Percentiles rank a stretch among this genome's conserved stretches.
Conservation (phyloP, 2,888 invertebrate genomes). For the Morinoia aosen region DNA sequence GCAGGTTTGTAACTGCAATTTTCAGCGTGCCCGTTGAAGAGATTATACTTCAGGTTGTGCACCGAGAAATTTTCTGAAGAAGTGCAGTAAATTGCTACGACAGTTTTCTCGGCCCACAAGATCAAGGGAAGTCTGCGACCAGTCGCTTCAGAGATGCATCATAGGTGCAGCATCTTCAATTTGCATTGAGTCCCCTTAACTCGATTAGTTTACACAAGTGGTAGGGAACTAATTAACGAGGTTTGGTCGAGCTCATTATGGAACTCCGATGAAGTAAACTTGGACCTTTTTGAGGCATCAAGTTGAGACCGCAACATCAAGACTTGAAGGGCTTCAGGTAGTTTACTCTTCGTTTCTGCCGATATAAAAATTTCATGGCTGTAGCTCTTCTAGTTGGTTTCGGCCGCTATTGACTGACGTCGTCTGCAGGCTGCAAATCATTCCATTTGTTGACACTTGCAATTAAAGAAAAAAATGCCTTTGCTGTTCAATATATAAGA, state of each 20-base stretch:
- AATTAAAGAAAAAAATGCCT: background rate
- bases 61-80: background rate
- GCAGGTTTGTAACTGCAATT: background rate
- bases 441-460: background rate
- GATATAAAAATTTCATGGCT: background rate
- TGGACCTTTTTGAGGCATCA: conserved; percentile 30
- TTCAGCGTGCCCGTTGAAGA: background rate
- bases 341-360: conserved; percentile 11
- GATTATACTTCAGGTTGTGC: background rate
- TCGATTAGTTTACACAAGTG: conserved; percentile 52
- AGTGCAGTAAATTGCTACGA: background rate
- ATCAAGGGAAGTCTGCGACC: background rate
- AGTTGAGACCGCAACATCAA: conserved; percentile 43
- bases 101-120: background rate
- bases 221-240: conserved; percentile 48
- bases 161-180: conserved; percentile 44
- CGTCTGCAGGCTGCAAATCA: background rate
- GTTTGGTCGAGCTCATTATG: conserved; percentile 47
- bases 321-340: conserved; percentile 5
- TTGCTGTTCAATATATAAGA: too few species aligned
- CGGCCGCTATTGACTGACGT: background rate
- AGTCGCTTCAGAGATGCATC: background rate
- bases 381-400: background rate
- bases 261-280: conserved; percentile 48
- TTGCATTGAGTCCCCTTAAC: conserved; percentile 51